Evolutionary conservation across 2,797 vertebrate species (phyloP).

Genomic region (Discoglossus pictus): DNA sequence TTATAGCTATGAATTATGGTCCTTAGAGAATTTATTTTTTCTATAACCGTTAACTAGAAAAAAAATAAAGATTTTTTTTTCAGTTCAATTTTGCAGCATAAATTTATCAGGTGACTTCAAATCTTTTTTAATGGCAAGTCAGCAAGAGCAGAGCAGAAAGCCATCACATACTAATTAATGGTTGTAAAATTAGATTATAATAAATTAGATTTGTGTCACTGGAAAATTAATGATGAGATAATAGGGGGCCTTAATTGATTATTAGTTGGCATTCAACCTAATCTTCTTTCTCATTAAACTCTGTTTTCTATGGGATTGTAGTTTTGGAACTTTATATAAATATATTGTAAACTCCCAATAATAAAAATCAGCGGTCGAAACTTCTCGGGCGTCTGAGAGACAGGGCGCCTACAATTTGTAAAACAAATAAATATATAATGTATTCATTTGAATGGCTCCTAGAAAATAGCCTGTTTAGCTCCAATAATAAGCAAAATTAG

Average conservation of each 20-base stretch:
- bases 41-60: conserved; percentile 50
- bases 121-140: conserved; percentile 61
- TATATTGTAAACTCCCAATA: too few species aligned
- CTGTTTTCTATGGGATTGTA: conserved; percentile 5
- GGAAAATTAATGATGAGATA: conserved; percentile 67
- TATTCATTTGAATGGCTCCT: too few species aligned
- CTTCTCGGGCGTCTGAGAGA: too few species aligned
- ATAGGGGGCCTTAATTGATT: conserved; percentile 70
- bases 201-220: conserved; percentile 73
- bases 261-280: conserved; percentile 73
- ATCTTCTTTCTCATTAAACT: conserved; percentile 70
- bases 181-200: conserved; percentile 69
- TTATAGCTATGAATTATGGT: conserved; percentile 26
- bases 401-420: too few species aligned
- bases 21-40: conserved; percentile 43
- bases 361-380: too few species aligned
- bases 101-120: conserved; percentile 60
- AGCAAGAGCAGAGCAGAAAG: conserved; percentile 55
- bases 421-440: too few species aligned
- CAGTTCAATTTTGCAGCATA: conserved; percentile 52
- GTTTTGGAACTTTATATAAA: conserved; percentile 10
- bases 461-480: too few species aligned
- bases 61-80: conserved; percentile 44
- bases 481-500: too few species aligned
- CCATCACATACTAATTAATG: conserved; percentile 67